Evolutionary conservation across 2,113 vertebrate species (phyloP).

Genomic region (Dolichallabes microphthalmus): DNA sequence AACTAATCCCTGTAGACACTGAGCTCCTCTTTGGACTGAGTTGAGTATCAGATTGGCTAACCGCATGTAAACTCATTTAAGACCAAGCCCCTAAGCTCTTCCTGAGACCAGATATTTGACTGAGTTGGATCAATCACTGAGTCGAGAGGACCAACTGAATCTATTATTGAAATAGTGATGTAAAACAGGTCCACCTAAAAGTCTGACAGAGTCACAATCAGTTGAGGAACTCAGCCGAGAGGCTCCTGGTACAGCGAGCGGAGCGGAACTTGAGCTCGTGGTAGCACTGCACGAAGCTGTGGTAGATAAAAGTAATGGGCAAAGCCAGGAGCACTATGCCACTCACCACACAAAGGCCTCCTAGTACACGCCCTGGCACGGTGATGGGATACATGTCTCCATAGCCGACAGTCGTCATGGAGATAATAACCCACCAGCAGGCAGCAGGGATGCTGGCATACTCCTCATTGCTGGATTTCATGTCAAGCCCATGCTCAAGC

Average conservation of each 20-base stretch:
- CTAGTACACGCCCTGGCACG: constrained; percentile 88
- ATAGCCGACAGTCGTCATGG: constrained; percentile 97
- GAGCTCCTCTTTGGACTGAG: constrained; percentile 19
- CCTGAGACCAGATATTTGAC: constrained; percentile 34
- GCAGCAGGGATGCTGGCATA: constrained; percentile 94
- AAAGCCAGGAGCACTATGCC: constrained; percentile 91
- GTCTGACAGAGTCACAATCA: constrained; percentile 55
- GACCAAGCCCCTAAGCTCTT: constrained; percentile 22
- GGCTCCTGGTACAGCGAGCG: constrained; percentile 78
- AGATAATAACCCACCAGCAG: constrained; percentile 99
- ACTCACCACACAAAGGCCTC: constrained; percentile 92
- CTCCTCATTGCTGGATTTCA: constrained; percentile 86
- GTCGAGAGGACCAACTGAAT: not conserved
- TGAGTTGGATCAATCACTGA: not conserved
- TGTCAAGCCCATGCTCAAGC: constrained; percentile 91
- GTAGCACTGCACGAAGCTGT: constrained; percentile 97
- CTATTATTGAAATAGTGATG: not conserved
- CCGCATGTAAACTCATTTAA: constrained; percentile 5
- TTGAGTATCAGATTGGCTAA: not conserved
- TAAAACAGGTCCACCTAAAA: not conserved
- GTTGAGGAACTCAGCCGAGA: constrained; percentile 84
- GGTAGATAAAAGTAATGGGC: constrained; percentile 97
- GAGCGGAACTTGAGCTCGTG: constrained; percentile 91
- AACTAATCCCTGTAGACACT: constrained; percentile 29
- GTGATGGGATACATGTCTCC: constrained; percentile 96